A percentile compares a stretch with the other conserved stretches of the same genome.
Evolutionary conservation across 2,797 vertebrate species (phyloP).

Genomic region (Naso thynnoides): DNA sequence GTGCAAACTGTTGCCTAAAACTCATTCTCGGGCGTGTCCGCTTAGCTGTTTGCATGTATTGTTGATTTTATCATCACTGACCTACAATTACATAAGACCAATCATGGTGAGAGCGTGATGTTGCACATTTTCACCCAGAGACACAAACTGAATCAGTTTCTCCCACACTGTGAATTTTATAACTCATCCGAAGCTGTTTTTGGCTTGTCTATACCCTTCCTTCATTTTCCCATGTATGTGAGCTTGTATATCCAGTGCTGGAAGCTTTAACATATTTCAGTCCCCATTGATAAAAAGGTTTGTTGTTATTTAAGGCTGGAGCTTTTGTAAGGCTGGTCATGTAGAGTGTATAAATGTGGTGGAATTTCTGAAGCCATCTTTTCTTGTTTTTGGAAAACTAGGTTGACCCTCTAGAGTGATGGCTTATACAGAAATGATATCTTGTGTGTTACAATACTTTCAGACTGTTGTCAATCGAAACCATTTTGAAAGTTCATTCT

Average conservation of each 20-base stretch:
- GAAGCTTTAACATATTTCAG: neutral
- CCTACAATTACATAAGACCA: slow-evolving; percentile 13
- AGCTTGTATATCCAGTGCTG: neutral
- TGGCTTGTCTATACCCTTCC: neutral
- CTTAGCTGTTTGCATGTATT: slow-evolving; percentile 19
- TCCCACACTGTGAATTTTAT: neutral
- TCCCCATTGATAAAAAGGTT: neutral
- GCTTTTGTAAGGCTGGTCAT: neutral
- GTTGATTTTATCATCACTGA: slow-evolving; percentile 24
- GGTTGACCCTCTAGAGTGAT: neutral
- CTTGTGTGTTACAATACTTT: neutral
- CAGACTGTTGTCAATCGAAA: slow-evolving; percentile 9
- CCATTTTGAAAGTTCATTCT: neutral
- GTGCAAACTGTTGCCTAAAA: neutral
- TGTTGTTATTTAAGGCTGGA: neutral
- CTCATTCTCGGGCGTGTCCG: slow-evolving; percentile 1
- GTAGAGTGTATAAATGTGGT: neutral
- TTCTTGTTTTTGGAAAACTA: neutral
- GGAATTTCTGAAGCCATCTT: neutral
- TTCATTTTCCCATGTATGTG: neutral
- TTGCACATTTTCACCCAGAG: slow-evolving; percentile 1
- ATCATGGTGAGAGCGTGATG: neutral
- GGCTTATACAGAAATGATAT: neutral
- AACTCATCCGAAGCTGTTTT: neutral
- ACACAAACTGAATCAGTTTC: neutral